Base-by-base conservation (phyloP, 2,113 vertebrate genomes). In the Lophochroa leadbeateri region DNA sequence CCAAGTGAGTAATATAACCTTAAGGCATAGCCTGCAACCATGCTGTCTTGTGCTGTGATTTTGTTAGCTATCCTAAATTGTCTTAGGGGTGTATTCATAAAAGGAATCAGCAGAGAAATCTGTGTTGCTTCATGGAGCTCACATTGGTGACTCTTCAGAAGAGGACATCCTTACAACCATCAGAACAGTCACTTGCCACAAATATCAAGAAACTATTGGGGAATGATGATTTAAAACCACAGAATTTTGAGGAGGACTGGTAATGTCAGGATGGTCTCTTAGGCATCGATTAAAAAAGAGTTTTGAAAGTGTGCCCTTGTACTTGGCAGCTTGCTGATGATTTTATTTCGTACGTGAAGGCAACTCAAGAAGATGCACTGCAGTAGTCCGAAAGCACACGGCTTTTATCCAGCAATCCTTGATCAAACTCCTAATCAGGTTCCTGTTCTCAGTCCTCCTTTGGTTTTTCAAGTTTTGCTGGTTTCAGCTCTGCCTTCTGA, bases 401-500 rank as follows among this genome's bases (percentile, higher is more conserved):
- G 6, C 31, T 78, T 4, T 0, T 20, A 37, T 61, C 17, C 67
- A 80, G 44, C 63, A 82, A 17, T 85, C 28, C 41, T 67, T 70
- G 86, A 41, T 58, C 63, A 61, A 47, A 58, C 23, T 88, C 50
- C 37, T 76, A 7, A 57, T 69, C 0, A 1, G 46, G 49, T 88
- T 91, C 57, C 6, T 61, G 44, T 67, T 88, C 76, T 67, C 31
- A 55, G 29, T 18, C 57, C 35, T 65, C 10, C 46, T 70, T 74
- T 78, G 37, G 69, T 86, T 86, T 83, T 67, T 41, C 55, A 31
- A 3, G 0, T 84, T 91, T 75, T 68, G 14, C 80, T 65, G 43
- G 13, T 91, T 94, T 82, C 85, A 84, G 33, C 76, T 86, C 83
- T 92, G 43, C 55, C 64, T 94, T 90, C 64, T 94, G 60, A 82